A percentile compares a stretch with the other conserved stretches of the same genome.
Conservation (phyloP, 2,888 invertebrate genomes). For the Ceraclea dissimilis region DNA sequence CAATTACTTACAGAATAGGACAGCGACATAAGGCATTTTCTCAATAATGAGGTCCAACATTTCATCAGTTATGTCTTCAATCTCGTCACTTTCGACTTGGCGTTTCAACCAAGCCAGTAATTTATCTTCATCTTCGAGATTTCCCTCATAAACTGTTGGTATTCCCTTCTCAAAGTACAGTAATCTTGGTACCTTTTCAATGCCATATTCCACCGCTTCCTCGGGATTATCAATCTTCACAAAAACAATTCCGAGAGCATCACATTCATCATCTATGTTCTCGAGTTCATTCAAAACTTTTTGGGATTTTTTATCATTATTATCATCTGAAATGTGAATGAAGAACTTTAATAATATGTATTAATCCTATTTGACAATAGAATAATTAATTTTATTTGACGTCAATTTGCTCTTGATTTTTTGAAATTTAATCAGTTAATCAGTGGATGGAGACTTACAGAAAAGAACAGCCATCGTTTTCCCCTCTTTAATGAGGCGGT, state of each 20-base stretch:
- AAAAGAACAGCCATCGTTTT: constrained; percentile 85
- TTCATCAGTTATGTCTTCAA: constrained; percentile 90
- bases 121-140: constrained; percentile 83
- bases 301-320: constrained; percentile 81
- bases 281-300: constrained; percentile 80
- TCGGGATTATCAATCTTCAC: constrained; percentile 88
- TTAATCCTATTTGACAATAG: background rate
- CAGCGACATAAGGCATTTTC: constrained; percentile 83
- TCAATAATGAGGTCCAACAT: constrained; percentile 86
- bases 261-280: constrained; percentile 91
- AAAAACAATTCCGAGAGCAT: constrained; percentile 79
- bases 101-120: constrained; percentile 79
- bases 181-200: constrained; percentile 78
- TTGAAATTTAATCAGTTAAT: background rate
- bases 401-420: too few species aligned
- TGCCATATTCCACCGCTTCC: constrained; percentile 85
- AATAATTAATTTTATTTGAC: too few species aligned
- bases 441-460: constrained; percentile 53
- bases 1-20: constrained; percentile 75
- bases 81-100: constrained; percentile 81
- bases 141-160: constrained; percentile 71
- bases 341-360: constrained; percentile 12
- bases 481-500: constrained; percentile 80
- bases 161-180: constrained; percentile 76
- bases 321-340: constrained; percentile 59